Evolutionary conservation across 2,888 invertebrate species (phyloP).

Genomic region (Torymus texanus): DNA sequence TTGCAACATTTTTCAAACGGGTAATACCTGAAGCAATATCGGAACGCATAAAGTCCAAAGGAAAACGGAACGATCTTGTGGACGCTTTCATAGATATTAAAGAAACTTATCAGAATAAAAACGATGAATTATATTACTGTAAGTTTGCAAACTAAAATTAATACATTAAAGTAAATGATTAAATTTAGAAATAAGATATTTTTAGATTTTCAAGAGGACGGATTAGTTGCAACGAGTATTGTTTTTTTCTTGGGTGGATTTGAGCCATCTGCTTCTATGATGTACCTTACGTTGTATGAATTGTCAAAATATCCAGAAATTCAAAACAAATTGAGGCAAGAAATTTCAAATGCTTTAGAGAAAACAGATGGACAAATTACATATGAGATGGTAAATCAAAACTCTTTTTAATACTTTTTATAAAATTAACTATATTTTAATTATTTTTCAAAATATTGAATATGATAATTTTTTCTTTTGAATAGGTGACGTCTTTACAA

Average conservation of each 20-base stretch:
- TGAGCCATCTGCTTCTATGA: conserved; percentile 53
- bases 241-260: conserved; percentile 57
- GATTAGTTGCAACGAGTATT: conserved; percentile 51
- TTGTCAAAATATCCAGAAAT: conserved; percentile 55
- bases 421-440: neutral
- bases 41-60: conserved; percentile 72
- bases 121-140: conserved; percentile 27
- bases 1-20: conserved; percentile 71
- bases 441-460: neutral
- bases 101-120: conserved; percentile 50
- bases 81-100: conserved; percentile 75
- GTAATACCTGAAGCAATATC: conserved; percentile 75
- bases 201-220: conserved; percentile 56
- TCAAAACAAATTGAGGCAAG: conserved; percentile 51
- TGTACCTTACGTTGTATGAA: conserved; percentile 54
- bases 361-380: conserved; percentile 51
- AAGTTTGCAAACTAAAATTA: neutral
- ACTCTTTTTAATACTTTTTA: neutral
- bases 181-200: neutral
- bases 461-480: neutral
- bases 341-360: conserved; percentile 48
- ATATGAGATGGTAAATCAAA: conserved; percentile 55
- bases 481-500: conserved; percentile 58
- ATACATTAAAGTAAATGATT: neutral
- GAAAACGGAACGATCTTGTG: conserved; percentile 74